These are phyloP conservation scores for Phengaris arion DNA, from an alignment of 2,888 invertebrate genomes.

Conservation along the genomic window DNA sequence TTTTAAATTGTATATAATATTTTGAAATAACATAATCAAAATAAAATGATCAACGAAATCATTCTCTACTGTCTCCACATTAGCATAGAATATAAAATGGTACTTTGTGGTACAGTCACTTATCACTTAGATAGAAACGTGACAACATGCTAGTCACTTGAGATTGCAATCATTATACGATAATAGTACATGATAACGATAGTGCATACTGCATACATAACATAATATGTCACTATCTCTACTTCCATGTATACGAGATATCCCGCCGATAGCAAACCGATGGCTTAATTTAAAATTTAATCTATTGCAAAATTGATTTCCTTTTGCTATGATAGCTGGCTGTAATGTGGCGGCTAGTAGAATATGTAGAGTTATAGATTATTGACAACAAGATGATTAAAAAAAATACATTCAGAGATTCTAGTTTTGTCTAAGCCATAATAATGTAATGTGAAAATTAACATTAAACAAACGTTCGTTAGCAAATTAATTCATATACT, in stretches of 20 bases:
- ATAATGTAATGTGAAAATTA: too few relatives aligned
- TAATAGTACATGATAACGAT: constrained; percentile 5
- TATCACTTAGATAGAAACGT: constrained; percentile 20
- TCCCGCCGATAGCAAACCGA: background rate
- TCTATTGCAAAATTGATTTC: constrained; percentile 11
- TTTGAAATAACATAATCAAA: too few relatives aligned
- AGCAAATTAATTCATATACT: too few relatives aligned
- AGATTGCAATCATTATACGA: constrained; percentile 1
- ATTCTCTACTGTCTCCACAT: background rate
- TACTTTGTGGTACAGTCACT: background rate
- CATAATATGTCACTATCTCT: background rate
- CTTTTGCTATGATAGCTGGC: background rate
- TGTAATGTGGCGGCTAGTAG: background rate
- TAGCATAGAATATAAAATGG: background rate
- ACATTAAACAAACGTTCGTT: too few relatives aligned
- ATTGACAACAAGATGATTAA: too few relatives aligned
- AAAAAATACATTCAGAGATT: too few relatives aligned
- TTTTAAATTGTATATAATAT: too few relatives aligned
- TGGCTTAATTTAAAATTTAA: background rate
- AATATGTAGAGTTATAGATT: too few relatives aligned
- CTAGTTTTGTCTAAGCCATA: too few relatives aligned
- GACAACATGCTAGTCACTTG: constrained; percentile 6
- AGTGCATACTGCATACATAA: background rate
- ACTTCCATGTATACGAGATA: background rate
- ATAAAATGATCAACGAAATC: too few relatives aligned